Evolutionary conservation across 2,888 invertebrate species (phyloP).

Genomic region (Luperina testacea): DNA sequence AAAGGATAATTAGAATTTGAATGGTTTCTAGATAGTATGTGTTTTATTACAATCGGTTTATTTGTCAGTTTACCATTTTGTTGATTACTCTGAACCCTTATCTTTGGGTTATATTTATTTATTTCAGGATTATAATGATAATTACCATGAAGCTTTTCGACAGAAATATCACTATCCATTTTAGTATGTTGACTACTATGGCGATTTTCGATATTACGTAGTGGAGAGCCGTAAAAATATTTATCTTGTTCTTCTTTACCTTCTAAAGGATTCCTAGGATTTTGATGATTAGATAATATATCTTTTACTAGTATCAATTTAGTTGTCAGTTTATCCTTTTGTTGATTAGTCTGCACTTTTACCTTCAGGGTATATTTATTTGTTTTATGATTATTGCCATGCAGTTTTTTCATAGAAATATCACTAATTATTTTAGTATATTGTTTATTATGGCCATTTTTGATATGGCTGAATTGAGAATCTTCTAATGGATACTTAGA

Average conservation of each 20-base stretch:
- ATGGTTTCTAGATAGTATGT: not conserved
- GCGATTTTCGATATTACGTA: too few species aligned
- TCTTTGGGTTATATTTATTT: not conserved
- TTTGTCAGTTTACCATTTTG: not conserved
- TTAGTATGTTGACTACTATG: too few species aligned
- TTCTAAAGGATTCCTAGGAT: not conserved
- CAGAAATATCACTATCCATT: too few species aligned
- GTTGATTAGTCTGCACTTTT: not conserved
- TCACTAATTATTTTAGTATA: constrained; percentile 1
- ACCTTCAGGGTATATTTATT: not conserved
- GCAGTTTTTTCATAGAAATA: not conserved
- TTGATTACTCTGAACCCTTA: not conserved
- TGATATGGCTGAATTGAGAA: not conserved
- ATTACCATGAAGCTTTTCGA: not conserved
- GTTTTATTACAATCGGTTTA: not conserved
- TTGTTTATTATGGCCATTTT: not conserved
- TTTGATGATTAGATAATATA: not conserved
- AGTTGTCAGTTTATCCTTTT: not conserved
- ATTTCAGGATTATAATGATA: not conserved
- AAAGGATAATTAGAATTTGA: not conserved
- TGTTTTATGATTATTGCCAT: not conserved
- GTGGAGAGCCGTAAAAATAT: too few species aligned
- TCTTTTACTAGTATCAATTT: not conserved
- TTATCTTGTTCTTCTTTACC: not conserved
- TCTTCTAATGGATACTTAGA: not conserved